Base-by-base conservation (phyloP, 2,113 vertebrate genomes). In the Damaliscus lunatus region DNA sequence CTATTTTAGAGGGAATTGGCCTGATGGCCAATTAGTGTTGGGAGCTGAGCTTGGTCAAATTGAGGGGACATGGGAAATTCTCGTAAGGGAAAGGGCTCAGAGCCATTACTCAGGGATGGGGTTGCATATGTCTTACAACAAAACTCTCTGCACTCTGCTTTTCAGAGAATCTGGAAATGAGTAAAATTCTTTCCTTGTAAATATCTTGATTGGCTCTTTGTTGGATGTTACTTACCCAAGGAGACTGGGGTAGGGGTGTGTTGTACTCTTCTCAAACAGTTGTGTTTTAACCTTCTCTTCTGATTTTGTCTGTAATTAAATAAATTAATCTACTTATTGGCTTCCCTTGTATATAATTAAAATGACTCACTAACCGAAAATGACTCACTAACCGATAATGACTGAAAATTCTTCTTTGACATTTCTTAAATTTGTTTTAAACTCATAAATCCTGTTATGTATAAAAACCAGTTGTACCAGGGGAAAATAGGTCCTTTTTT, bases 371-470 rank as follows among this genome's bases (percentile, higher is more conserved):
- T 83, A 6, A 50, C 43, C 17, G 71, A 57, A 81, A 85, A 62
- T 57, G 13, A 83, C 40, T 96, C 57, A 19, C 12, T 83, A 6
- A 50, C 43, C 17, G 71, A 57, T 85, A 85, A 62, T 57, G 13
- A 83, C 40, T 96, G 40, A 88, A 90, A 81, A 88, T 94, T 92
- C 80, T 88, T 93, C 40, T 71, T 95, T 48, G 27, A 50, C 8
- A 92, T 96, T 91, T 84, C 43, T n/a, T 91, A 93, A 97, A n/a
- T 94, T 84, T 90, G 7, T 93, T 52, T 93, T 62, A 83, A 82
- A 82, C 60, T 93, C 12, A 17, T 36, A 23, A 87, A 83, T 48
- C 83, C 23, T 81, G 29, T 57, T 88, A 91, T 62, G 33, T 82
- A 57, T 55, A n/a, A 91, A 90, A n/a, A 14, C 2, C 3, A 96